Evolutionary conservation across 2,113 vertebrate species (phyloP).

Genomic region (Laticauda colubrina): DNA sequence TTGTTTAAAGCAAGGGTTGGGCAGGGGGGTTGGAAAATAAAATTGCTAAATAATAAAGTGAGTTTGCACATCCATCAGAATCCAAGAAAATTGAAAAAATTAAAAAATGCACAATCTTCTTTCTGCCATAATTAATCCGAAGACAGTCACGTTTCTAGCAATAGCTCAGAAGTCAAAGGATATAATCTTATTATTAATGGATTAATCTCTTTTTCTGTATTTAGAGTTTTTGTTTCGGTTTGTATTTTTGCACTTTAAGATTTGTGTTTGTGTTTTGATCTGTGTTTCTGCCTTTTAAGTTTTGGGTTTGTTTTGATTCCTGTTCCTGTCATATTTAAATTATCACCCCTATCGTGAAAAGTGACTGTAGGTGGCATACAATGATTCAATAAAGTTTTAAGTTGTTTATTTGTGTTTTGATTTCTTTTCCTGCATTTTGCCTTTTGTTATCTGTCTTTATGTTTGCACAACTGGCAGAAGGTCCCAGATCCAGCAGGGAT

Average conservation of each 20-base stretch:
- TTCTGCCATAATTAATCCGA: no score
- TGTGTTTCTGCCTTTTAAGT: neutral
- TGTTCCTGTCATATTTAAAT: neutral
- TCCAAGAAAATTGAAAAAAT: no score
- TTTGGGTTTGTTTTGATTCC: neutral
- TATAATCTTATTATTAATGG: no score
- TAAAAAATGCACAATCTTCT: no score
- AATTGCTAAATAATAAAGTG: no score
- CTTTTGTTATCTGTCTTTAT: no score
- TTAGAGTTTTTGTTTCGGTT: neutral
- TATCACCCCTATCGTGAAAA: neutral
- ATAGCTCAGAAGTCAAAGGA: no score
- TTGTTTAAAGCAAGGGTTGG: no score
- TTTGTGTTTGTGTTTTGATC: neutral
- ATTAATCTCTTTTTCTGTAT: neutral
- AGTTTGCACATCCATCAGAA: no score
- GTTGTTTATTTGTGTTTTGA: neutral
- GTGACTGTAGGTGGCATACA: neutral
- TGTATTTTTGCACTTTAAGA: neutral
- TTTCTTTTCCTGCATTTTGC: neutral
- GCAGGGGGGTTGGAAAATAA: no score
- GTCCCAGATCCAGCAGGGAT: constrained; percentile 76
- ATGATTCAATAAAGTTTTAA: neutral
- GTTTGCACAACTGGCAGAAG: constrained; percentile 69
- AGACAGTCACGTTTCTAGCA: no score